phyloP scores from a whole-genome alignment of 2,113 vertebrate species.

The Dasyurus viverrinus region DNA sequence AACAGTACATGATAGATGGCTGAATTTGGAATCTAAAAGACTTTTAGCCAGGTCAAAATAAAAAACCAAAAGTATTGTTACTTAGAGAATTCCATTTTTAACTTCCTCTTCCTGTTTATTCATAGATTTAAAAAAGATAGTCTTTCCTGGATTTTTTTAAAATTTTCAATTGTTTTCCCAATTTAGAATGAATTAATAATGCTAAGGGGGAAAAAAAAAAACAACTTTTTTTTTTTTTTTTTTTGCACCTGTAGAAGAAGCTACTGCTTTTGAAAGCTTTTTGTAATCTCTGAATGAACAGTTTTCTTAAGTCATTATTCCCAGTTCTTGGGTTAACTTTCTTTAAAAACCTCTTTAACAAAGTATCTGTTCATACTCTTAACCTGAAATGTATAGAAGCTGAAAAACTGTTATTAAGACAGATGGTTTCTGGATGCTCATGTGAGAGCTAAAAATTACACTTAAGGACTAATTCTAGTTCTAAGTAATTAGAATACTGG shows the following conservation, averaged over 20 bases:
- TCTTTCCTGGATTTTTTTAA: constrained; percentile 21
- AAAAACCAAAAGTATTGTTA: constrained; percentile 29
- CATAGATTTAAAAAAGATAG: constrained; percentile 24
- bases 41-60: constrained; percentile 7
- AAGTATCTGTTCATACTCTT: background rate
- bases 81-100: background rate
- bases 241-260: background rate
- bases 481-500: background rate
- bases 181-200: constrained; percentile 39
- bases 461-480: background rate
- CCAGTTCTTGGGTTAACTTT: background rate
- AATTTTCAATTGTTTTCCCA: constrained; percentile 18
- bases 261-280: background rate
- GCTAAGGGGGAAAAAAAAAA: constrained; percentile 28
- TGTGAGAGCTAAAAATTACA: background rate
- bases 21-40: background rate
- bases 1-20: background rate
- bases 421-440: background rate
- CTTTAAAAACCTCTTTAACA: background rate
- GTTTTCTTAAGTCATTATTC: background rate
- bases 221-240: background rate
- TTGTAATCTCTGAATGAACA: background rate
- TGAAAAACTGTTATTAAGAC: background rate
- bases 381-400: background rate
- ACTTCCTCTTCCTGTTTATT: constrained; percentile 36